Percentiles rank a stretch among this genome's conserved stretches.
phyloP scores from a whole-genome alignment of 2,113 vertebrate genomes.

The Castor canadensis region DNA sequence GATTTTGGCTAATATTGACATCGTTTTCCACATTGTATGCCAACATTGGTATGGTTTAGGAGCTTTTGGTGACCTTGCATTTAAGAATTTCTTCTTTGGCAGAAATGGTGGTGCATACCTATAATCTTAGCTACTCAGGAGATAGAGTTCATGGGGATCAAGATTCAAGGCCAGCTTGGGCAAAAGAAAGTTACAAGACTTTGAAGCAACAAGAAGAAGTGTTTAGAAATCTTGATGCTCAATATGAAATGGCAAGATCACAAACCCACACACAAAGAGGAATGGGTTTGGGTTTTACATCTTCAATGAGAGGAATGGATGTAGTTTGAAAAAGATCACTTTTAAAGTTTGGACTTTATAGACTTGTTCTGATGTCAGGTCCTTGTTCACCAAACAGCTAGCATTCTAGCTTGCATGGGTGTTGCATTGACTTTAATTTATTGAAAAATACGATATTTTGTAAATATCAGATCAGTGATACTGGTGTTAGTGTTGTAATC shows the following conservation, averaged over 20 bases:
- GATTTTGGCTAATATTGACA: background rate
- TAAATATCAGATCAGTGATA: too few species aligned
- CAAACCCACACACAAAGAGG: constrained; percentile 97
- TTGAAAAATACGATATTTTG: too few species aligned
- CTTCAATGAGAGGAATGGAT: constrained; percentile 94
- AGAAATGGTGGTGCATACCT: too few species aligned
- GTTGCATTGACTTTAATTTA: too few species aligned
- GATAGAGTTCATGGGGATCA: constrained; percentile 9
- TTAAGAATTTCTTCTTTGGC: constrained; percentile 31
- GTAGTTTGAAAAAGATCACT: too few species aligned
- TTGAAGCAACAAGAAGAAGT: constrained; percentile 97
- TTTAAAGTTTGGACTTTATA: too few species aligned
- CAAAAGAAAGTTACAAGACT: constrained; percentile 93
- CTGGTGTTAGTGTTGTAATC: too few species aligned
- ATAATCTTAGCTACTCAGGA: too few species aligned
- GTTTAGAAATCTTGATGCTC: constrained; percentile 95
- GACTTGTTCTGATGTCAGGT: too few species aligned
- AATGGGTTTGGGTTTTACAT: constrained; percentile 95
- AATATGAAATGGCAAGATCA: constrained; percentile 97
- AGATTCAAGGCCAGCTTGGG: constrained; percentile 92
- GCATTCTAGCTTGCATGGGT: too few species aligned
- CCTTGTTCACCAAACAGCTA: too few species aligned
- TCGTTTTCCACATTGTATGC: background rate
- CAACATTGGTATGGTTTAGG: background rate
- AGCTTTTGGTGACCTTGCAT: background rate